These are phyloP conservation scores for Maniola hyperantus DNA, from an alignment of 2,888 invertebrate species.

Conservation along the genomic window DNA sequence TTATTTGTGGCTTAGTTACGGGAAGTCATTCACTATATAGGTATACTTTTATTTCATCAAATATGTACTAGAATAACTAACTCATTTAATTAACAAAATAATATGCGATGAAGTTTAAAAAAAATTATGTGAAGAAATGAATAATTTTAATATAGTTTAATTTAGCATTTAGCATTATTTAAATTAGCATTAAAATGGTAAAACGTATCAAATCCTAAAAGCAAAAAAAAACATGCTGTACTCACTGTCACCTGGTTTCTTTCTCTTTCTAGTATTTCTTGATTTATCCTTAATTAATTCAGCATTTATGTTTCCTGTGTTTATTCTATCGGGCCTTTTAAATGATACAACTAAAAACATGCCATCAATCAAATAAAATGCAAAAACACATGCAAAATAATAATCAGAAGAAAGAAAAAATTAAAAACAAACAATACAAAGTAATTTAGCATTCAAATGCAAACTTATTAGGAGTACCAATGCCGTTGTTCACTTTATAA, in stretches of 20 bases:
- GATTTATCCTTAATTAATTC: slow-evolving; percentile 57
- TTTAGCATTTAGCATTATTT: too few species aligned
- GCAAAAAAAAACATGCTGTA: slow-evolving; percentile 43
- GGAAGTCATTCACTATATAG: too few species aligned
- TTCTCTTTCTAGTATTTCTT: slow-evolving; percentile 85
- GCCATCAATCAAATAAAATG: slow-evolving; percentile 50
- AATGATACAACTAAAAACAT: slow-evolving; percentile 90
- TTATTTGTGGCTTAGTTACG: too few species aligned
- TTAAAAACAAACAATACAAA: background rate
- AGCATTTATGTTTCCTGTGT: slow-evolving; percentile 55
- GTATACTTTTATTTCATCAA: too few species aligned
- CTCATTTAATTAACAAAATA: too few species aligned
- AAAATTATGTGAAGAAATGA: background rate
- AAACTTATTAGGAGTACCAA: background rate
- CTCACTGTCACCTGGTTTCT: slow-evolving; percentile 86
- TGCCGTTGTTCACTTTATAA: background rate
- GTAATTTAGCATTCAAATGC: slow-evolving; percentile 3
- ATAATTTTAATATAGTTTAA: background rate
- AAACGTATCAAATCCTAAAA: background rate
- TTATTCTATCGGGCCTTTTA: slow-evolving; percentile 86
- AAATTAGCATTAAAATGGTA: background rate
- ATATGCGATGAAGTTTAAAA: background rate
- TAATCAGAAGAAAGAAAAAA: slow-evolving; percentile 26
- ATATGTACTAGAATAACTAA: too few species aligned
- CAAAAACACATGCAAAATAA: slow-evolving; percentile 18